phyloP scores from a whole-genome alignment of 2,888 invertebrate genomes.

The Calephelis perditalis region DNA sequence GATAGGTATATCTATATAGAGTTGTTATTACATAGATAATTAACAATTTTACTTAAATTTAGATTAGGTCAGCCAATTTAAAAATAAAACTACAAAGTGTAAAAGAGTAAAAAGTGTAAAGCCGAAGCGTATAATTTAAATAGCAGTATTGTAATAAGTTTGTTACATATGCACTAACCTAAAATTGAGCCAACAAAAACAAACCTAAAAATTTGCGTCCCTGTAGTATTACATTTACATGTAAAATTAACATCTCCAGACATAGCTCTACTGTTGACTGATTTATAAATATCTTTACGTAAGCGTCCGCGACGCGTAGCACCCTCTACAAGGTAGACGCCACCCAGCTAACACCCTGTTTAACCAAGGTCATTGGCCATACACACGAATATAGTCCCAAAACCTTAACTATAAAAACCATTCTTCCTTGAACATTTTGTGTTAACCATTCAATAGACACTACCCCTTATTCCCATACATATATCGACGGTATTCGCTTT shows the following conservation, averaged over 20 bases:
- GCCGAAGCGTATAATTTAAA: too few relatives aligned
- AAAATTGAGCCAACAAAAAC: too few relatives aligned
- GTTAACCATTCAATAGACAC: slow-evolving; percentile 22
- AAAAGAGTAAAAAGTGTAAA: too few relatives aligned
- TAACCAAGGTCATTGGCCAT: slow-evolving; percentile 57
- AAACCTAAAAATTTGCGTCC: too few relatives aligned
- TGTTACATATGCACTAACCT: too few relatives aligned
- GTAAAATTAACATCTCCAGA: slow-evolving; percentile 21
- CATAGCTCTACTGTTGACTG: slow-evolving; percentile 24
- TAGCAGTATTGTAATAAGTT: too few relatives aligned
- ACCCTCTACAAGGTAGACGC: slow-evolving; percentile 46
- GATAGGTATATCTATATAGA: too few relatives aligned
- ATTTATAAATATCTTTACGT: slow-evolving; percentile 69
- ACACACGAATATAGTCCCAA: slow-evolving; percentile 36
- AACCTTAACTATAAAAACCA: slow-evolving; percentile 28
- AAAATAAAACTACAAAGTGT: too few relatives aligned
- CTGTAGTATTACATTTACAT: slow-evolving; percentile 1
- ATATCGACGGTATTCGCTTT: slow-evolving; percentile 37
- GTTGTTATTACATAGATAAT: too few relatives aligned
- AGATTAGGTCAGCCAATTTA: too few relatives aligned
- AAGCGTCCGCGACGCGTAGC: slow-evolving; percentile 50
- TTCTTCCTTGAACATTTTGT: slow-evolving; percentile 27
- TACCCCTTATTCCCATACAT: slow-evolving; percentile 30
- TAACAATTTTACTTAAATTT: too few relatives aligned
- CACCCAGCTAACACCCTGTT: slow-evolving; percentile 46